Evolutionary conservation across 1,140 invertebrate species (phyloP).

Genomic region (Campoletis sonorensis): DNA sequence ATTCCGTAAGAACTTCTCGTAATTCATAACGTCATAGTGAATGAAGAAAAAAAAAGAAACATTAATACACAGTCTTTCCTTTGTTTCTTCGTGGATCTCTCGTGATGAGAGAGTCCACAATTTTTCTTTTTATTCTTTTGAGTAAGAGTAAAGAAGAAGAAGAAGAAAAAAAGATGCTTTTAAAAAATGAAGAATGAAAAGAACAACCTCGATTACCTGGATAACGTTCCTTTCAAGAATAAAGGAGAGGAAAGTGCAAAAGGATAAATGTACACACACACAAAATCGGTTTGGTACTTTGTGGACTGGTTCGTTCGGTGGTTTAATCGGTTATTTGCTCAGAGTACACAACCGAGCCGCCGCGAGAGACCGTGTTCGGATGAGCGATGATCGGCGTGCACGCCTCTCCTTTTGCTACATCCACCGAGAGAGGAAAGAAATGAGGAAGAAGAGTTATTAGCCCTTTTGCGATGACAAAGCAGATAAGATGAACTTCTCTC

Average conservation of each 20-base stretch:
- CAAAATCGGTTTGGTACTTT: constrained; percentile 6
- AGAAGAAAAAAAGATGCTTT: background rate
- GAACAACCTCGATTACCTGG: constrained; percentile 43
- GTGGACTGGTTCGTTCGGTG: constrained; percentile 37
- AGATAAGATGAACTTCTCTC: constrained; percentile 54
- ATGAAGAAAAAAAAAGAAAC: constrained; percentile 8
- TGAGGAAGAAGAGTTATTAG: constrained; percentile 59
- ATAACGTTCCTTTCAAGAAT: constrained; percentile 12
- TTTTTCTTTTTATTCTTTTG: background rate
- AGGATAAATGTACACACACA: background rate
- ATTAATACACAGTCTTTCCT: constrained; percentile 42
- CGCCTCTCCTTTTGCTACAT: constrained; percentile 43
- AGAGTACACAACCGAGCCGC: constrained; percentile 31
- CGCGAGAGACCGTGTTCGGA: constrained; percentile 37
- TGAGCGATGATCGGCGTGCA: constrained; percentile 48
- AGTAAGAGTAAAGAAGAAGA: background rate
- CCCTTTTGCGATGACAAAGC: constrained; percentile 63
- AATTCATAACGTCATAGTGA: constrained; percentile 41
- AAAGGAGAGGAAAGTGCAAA: background rate
- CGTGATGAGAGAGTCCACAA: constrained; percentile 31
- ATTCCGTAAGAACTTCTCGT: constrained; percentile 14
- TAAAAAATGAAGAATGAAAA: constrained; percentile 34
- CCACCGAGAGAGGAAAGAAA: constrained; percentile 25
- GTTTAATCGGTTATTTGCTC: constrained; percentile 52
- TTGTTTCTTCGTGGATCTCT: constrained; percentile 52